Evolutionary conservation across 2,113 vertebrate genomes (phyloP).

Genomic region (Psittacula cyanocephala): DNA sequence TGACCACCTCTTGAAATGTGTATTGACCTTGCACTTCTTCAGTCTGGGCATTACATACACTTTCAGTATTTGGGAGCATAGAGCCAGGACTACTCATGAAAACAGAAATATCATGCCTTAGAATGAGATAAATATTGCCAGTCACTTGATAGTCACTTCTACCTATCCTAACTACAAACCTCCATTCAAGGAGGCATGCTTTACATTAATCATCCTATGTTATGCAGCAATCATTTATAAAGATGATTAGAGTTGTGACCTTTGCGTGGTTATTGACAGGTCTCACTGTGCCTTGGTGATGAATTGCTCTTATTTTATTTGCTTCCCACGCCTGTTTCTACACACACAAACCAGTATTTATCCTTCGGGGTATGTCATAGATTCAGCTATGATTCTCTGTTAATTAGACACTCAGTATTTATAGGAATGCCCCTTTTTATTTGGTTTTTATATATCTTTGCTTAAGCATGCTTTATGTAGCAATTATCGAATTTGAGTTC

Average conservation of each 20-base stretch:
- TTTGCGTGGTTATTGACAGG: neutral
- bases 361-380: neutral
- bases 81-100: neutral
- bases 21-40: neutral
- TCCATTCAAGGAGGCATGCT: neutral
- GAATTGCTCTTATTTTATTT: conserved; percentile 5
- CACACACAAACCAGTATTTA: conserved; percentile 1
- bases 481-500: neutral
- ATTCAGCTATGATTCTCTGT: neutral
- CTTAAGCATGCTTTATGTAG: neutral
- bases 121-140: neutral
- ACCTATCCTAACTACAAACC: neutral
- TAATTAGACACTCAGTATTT: conserved; percentile 8
- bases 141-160: neutral
- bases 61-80: neutral
- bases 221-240: neutral
- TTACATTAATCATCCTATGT: neutral
- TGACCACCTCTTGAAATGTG: neutral
- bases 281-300: neutral
- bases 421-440: neutral
- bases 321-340: neutral
- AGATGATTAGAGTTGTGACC: neutral
- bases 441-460: neutral
- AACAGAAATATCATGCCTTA: neutral
- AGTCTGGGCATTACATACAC: neutral